Evolutionary conservation across 1,140 invertebrate genomes (phyloP).

Genomic region (Diprion similis): DNA sequence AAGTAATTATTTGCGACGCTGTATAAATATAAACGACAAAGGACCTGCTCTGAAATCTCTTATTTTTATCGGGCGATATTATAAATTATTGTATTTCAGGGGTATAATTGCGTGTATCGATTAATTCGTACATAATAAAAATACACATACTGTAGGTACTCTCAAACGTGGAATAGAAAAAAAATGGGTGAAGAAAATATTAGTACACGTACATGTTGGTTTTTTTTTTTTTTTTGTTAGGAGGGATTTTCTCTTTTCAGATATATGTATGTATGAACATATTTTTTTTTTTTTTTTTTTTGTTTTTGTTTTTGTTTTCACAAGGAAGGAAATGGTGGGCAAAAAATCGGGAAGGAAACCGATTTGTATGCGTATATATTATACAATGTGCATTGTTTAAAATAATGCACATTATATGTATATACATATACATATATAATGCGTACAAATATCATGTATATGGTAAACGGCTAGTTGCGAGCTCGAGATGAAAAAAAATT

Average conservation of each 20-base stretch:
- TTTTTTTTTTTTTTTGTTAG: constrained; percentile 6
- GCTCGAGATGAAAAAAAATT: constrained; percentile 26
- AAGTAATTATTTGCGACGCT: too few relatives aligned
- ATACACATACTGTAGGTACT: constrained; percentile 5
- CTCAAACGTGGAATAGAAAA: constrained; percentile 10
- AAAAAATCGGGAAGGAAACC: background rate
- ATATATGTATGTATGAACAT: too few relatives aligned
- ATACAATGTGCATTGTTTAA: too few relatives aligned
- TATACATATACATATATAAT: too few relatives aligned
- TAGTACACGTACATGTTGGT: background rate
- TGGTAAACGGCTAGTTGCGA: constrained; percentile 24
- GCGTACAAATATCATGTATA: too few relatives aligned
- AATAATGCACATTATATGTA: too few relatives aligned
- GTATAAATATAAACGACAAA: constrained; percentile 13
- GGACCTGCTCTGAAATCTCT: constrained; percentile 6
- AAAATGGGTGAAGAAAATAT: constrained; percentile 20
- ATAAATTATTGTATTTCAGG: background rate
- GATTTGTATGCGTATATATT: background rate
- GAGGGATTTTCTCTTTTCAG: background rate
- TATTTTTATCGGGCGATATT: background rate
- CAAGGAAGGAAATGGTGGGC: background rate
- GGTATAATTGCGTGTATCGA: too few relatives aligned
- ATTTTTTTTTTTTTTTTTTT: constrained; percentile 18
- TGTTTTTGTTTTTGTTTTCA: constrained; percentile 23
- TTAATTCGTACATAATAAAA: too few relatives aligned